These are phyloP conservation scores for Sepiola atlantica DNA, from an alignment of 2,888 invertebrate genomes.

Conservation along the genomic window DNA sequence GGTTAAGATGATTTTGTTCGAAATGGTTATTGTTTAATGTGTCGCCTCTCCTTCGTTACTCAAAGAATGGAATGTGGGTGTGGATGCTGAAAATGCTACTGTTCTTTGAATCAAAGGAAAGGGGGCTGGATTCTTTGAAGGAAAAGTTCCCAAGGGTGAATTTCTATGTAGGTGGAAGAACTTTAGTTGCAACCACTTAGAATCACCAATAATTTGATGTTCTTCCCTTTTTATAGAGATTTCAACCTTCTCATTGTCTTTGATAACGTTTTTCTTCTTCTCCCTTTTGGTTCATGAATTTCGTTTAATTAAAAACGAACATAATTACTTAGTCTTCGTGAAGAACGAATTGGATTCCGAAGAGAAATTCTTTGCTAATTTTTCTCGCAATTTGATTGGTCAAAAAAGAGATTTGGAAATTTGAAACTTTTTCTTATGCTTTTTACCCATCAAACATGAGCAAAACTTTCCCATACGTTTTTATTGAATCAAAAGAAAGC, in stretches of 20 bases:
- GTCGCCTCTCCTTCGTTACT: too few species aligned
- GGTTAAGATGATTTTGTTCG: neutral
- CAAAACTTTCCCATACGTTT: too few species aligned
- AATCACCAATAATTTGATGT: neutral
- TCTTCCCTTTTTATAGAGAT: neutral
- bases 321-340: too few species aligned
- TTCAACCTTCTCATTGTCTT: neutral
- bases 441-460: too few species aligned
- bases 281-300: too few species aligned
- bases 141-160: conserved; percentile 10
- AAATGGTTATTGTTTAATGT: neutral
- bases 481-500: too few species aligned
- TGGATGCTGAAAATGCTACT: neutral
- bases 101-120: neutral
- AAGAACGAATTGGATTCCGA: neutral
- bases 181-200: neutral
- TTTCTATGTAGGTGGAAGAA: neutral
- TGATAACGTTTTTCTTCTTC: neutral
- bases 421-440: neutral
- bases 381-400: neutral
- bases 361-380: neutral
- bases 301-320: too few species aligned
- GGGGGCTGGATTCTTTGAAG: neutral
- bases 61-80: neutral
- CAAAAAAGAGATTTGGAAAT: neutral